Conservation (phyloP, 2,888 invertebrate genomes). For the Agrochola litura region DNA sequence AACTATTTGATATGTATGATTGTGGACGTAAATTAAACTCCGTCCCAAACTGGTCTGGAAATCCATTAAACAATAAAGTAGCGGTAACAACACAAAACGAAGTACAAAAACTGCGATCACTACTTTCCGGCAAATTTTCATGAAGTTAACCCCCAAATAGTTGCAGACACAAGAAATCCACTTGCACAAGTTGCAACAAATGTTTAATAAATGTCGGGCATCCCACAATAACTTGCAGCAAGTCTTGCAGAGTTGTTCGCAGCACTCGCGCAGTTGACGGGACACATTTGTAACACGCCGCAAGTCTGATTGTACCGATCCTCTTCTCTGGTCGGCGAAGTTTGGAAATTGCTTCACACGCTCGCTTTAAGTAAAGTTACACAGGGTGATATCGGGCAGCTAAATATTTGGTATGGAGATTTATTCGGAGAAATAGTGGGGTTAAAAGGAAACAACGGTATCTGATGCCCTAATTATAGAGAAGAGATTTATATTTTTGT, state of each 20-base stretch:
- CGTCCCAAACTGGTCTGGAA: too few species aligned
- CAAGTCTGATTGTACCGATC: slow-evolving; percentile 48
- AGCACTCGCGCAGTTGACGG: slow-evolving; percentile 41
- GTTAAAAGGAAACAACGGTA: neutral
- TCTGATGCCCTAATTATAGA: neutral
- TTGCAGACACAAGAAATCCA: slow-evolving; percentile 19
- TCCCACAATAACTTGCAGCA: slow-evolving; percentile 45
- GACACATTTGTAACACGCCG: slow-evolving; percentile 48
- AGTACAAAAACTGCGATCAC: neutral
- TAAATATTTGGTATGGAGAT: neutral
- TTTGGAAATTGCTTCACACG: slow-evolving; percentile 38
- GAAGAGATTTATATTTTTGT: too few species aligned
- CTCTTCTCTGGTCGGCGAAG: slow-evolving; percentile 27
- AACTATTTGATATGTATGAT: too few species aligned
- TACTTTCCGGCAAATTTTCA: neutral
- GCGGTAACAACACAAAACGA: neutral
- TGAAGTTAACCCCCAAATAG: slow-evolving; percentile 14
- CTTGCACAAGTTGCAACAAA: slow-evolving; percentile 33
- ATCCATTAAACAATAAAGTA: too few species aligned
- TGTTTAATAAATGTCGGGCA: slow-evolving; percentile 51
- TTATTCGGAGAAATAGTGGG: neutral
- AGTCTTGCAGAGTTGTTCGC: slow-evolving; percentile 41
- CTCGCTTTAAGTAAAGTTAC: slow-evolving; percentile 16
- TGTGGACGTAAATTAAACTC: too few species aligned
- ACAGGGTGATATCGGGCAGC: neutral